Evolutionary conservation across 2,113 vertebrate species (phyloP), one percentile per base, ranked within the genome.

Genomic region (Gymnorhina tibicen): DNA sequence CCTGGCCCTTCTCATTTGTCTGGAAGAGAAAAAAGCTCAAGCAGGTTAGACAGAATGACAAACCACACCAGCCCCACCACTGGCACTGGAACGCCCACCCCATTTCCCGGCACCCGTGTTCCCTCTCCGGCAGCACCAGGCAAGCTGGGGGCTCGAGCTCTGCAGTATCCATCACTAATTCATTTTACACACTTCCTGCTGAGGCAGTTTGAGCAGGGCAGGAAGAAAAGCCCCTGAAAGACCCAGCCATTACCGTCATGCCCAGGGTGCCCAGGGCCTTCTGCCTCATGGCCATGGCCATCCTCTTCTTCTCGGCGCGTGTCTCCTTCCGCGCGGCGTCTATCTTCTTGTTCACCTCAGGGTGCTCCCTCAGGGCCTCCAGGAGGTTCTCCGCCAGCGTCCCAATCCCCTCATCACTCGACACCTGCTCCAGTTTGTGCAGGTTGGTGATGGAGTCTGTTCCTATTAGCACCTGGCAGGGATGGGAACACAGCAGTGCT

Each of bases 271-370:
- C 99, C 94, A 99, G 95, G 30, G 99, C 99, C 94, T 99, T 99
- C 97, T 99, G 99, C 74, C 99, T 98, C 99, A 99, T 99, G 5
- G 99, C 99, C 99, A 99, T 99, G 49, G 99, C 99, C 99, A 99
- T 99, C 6, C 99, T 98, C 95, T 99, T 99, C 98, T 99, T 99
- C 98, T 99, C 99, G 0, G 99, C 98, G 19, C 99, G 98, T 0
- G 99, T 99, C 97, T 99, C 99, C 88, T 99, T 98, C 67, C 99
- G 98, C 10, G 99, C 99, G 0, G 99, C 99, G 1, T 99, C 99
- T 0, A 99, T 99, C 98, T 99, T 99, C 97, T 99, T 98, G 85
- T 99, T 99, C 46, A 99, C 99, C 2, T 99, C 99, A 0, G 98
- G 98, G 89, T 99, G 99, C 42, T 99, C 99, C 94, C 99, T 98